These are phyloP conservation scores for Chouioia cunea DNA, from an alignment of 2,888 invertebrate genomes.

Conservation along the genomic window DNA sequence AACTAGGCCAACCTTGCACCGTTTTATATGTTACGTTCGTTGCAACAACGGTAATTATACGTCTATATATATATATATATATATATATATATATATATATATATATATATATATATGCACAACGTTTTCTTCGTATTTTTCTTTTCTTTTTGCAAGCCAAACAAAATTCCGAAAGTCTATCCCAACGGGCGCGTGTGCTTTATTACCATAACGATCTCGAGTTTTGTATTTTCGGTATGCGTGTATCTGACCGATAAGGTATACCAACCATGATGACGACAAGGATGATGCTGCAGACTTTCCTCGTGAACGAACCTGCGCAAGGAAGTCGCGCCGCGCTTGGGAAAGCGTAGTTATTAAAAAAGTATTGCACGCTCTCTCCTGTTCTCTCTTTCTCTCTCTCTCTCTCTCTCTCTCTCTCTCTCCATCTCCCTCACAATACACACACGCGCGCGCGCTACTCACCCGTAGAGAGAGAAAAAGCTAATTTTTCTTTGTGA, in stretches of 20 bases:
- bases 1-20: conserved; percentile 58
- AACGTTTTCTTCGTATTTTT: no score
- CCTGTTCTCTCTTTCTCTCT: neutral
- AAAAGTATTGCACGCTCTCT: conserved; percentile 3
- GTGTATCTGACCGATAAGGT: no score
- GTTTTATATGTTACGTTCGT: conserved; percentile 49
- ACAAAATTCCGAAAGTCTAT: conserved; percentile 5
- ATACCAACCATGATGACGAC: neutral
- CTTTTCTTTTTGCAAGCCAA: no score
- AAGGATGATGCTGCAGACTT: conserved; percentile 34
- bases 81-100: no score
- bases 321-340: neutral
- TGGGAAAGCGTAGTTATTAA: conserved; percentile 22
- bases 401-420: no score
- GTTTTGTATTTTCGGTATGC: conserved; percentile 14
- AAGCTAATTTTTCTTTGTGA: no score
- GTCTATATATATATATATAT: no score
- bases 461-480: neutral
- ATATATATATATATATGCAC: no score
- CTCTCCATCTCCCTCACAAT: no score
- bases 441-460: no score
- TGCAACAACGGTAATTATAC: conserved; percentile 55
- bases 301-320: neutral
- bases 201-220: conserved; percentile 44
- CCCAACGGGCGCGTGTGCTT: conserved; percentile 20